Base-by-base conservation (phyloP, 2,888 invertebrate species). In the Aquatica leii region DNA sequence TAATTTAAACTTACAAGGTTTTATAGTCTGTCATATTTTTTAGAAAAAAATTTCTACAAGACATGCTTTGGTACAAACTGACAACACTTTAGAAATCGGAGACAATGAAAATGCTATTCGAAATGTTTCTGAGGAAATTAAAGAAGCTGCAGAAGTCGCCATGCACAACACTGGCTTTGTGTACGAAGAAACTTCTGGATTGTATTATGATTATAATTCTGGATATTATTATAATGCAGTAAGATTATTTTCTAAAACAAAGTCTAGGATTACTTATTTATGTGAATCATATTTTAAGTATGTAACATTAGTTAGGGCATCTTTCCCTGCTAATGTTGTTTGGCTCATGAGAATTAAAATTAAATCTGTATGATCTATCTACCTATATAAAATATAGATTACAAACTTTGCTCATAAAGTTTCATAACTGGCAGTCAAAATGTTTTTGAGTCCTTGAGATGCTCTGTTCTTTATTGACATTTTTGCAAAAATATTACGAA, bases 211-310 rank as follows among this genome's bases (percentile, higher is more conserved):
- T 81, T 92, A 90, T 71, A 90, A 89, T 75, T 91, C 93, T 70
- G 94, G 95, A 66, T 95, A 94, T 82, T 95, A 95, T 82, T 95
- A 95, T 78, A 93, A 94, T 84, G 88, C 93, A 71, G 94, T 94
- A 85, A 84, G 86, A 84, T 12, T 15, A 12, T 4, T 6, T 6
- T 24, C 24, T 24, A 1, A 12, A 35, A 11, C 67, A 55, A 12
- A 55, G 37, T 37, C 20, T 18, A n/a, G n/a, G 6, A 14, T 41
- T n/a, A n/a, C 1, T 15, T 54, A 52, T 6, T 40, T 40, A 40
- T 40, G 3, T 9, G 14, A 43, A 8, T 12, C 14, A 40, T n/a
- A n/a, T n/a, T n/a, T n/a, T n/a, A n/a, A n/a, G n/a, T n/a, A n/a
- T n/a, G n/a, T n/a, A n/a, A n/a, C n/a, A n/a, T n/a, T n/a, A n/a